phyloP scores from a whole-genome alignment of 2,888 invertebrate species.

The Eupsilia transversa region DNA sequence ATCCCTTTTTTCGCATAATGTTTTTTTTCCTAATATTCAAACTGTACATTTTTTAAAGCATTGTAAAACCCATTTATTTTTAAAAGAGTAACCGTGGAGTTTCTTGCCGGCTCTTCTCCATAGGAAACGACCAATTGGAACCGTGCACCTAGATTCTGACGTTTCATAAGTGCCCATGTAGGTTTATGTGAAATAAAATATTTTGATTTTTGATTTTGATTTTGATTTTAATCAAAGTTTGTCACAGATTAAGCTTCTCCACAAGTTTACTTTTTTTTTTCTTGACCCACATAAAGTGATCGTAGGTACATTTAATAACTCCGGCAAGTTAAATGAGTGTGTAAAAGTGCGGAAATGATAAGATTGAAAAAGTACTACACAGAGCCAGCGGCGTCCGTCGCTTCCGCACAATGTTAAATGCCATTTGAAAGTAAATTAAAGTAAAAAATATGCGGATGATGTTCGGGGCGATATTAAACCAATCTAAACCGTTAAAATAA shows the following conservation, averaged over 20 bases:
- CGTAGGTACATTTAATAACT: slow-evolving; percentile 16
- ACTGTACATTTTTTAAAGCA: too few species aligned
- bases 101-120: too few species aligned
- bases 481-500: neutral
- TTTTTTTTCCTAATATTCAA: too few species aligned
- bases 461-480: neutral
- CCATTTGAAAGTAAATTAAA: slow-evolving; percentile 37
- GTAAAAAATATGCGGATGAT: neutral
- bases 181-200: too few species aligned
- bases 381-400: neutral
- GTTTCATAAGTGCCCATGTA: too few species aligned
- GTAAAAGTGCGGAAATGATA: slow-evolving; percentile 41
- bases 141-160: too few species aligned
- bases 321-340: slow-evolving; percentile 48
- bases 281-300: neutral
- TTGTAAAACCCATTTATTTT: too few species aligned
- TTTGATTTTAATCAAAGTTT: slow-evolving; percentile 6
- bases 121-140: too few species aligned
- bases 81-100: too few species aligned
- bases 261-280: neutral
- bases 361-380: slow-evolving; percentile 60
- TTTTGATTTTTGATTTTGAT: too few species aligned
- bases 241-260: neutral
- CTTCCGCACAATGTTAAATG: slow-evolving; percentile 14
- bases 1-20: too few species aligned